A percentile compares a stretch with the other conserved stretches of the same genome.
Evolutionary conservation across 2,797 vertebrate genomes (phyloP).

Genomic region (Hephaestus fuliginosus): DNA sequence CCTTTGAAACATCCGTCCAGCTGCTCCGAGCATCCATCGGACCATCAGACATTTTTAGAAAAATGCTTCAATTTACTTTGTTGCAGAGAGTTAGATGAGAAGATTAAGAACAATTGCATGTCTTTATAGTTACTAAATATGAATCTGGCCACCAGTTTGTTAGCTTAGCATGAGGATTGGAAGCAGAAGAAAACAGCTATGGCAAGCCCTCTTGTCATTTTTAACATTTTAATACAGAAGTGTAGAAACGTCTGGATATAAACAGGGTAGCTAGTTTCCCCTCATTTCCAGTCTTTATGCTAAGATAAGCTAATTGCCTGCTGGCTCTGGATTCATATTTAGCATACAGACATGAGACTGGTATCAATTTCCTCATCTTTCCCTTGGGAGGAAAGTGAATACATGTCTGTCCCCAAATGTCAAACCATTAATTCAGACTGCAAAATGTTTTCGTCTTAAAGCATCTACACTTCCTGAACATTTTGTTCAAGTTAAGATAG

Average conservation of each 20-base stretch:
- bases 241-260: neutral
- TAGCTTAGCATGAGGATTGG: neutral
- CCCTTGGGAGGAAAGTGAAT: neutral
- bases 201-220: neutral
- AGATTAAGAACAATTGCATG: neutral
- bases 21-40: slow-evolving; percentile 2
- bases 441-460: neutral
- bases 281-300: neutral
- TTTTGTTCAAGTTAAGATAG: neutral
- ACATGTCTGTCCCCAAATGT: neutral
- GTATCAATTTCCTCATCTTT: neutral
- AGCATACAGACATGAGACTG: neutral
- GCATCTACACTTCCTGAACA: neutral
- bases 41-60: neutral
- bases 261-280: neutral
- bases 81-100: neutral
- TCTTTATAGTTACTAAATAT: neutral
- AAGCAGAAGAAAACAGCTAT: neutral
- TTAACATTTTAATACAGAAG: neutral
- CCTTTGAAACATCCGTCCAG: neutral
- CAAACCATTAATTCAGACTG: neutral
- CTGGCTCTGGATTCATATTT: neutral
- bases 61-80: neutral
- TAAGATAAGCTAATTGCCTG: neutral
- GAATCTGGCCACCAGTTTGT: neutral